These are phyloP conservation scores for Clitarchus hookeri DNA, from an alignment of 2,888 invertebrate genomes.

Conservation along the genomic window DNA sequence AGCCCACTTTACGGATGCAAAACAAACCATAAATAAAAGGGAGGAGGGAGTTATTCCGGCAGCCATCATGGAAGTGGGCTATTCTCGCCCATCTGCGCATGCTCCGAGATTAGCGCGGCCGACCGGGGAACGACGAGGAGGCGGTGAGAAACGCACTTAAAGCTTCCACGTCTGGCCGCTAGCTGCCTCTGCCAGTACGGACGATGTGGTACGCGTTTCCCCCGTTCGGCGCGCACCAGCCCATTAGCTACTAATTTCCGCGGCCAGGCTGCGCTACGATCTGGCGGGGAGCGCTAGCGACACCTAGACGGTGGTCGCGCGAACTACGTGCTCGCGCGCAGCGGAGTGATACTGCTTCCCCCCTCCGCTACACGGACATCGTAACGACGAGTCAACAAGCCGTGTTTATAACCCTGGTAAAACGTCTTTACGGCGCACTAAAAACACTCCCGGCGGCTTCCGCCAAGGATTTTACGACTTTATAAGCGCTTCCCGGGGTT, in stretches of 20 bases:
- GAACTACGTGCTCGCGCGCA: constrained; percentile 23
- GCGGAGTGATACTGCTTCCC: neutral
- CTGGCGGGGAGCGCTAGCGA: constrained; percentile 10
- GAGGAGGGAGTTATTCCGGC: constrained; percentile 36
- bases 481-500: constrained; percentile 1
- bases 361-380: neutral
- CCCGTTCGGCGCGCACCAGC: constrained; percentile 22
- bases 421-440: constrained; percentile 11
- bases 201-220: neutral
- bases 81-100: constrained; percentile 25
- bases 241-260: constrained; percentile 28
- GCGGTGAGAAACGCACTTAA: neutral
- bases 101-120: constrained; percentile 22
- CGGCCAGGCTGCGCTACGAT: constrained; percentile 20
- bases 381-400: neutral
- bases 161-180: constrained; percentile 11
- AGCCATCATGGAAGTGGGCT: constrained; percentile 42
- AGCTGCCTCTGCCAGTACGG: constrained; percentile 21
- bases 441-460: neutral
- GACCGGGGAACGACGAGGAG: neutral
- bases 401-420: neutral
- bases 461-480: constrained; percentile 11
- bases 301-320: constrained; percentile 11
- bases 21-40: neutral
- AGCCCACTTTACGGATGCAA: constrained; percentile 4